These are phyloP conservation scores for Nothura maculosa DNA, from an alignment of 2,797 vertebrate genomes.

Conservation along the genomic window DNA sequence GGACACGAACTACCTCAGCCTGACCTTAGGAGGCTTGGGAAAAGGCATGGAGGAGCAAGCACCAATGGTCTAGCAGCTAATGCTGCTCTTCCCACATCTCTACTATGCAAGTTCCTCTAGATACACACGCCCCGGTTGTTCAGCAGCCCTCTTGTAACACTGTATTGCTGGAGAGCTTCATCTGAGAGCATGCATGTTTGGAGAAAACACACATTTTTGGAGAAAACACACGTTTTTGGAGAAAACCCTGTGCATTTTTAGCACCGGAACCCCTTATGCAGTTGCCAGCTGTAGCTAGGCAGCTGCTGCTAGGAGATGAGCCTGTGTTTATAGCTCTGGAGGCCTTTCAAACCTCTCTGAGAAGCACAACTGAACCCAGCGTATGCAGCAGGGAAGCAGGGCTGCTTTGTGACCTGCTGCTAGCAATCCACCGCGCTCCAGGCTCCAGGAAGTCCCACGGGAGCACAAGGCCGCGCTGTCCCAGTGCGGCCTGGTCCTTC, in stretches of 20 bases:
- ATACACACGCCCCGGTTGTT: accelerated
- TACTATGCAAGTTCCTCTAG: accelerated
- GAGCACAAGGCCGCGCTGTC: neutral
- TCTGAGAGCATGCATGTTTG: neutral
- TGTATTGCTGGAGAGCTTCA: accelerated
- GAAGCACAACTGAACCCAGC: accelerated
- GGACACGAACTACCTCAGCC: neutral
- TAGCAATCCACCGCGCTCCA: accelerated
- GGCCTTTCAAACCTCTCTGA: neutral
- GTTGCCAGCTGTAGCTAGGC: conserved; percentile 79
- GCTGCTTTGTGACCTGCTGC: neutral
- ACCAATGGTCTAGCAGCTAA: accelerated
- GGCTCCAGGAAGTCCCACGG: neutral
- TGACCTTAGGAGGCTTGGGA: neutral
- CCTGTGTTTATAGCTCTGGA: conserved; percentile 72
- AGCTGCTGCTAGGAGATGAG: conserved; percentile 78
- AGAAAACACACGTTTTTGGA: too few relatives aligned
- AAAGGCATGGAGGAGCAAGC: neutral
- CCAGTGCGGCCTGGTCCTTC: neutral
- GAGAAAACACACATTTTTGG: too few relatives aligned
- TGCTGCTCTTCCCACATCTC: neutral
- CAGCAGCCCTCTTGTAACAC: neutral
- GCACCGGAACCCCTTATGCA: conserved; percentile 57
- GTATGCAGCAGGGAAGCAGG: neutral
- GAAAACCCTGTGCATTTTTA: neutral